Base-by-base conservation (phyloP, 2,113 vertebrate species). In the Bujurquina vittata region DNA sequence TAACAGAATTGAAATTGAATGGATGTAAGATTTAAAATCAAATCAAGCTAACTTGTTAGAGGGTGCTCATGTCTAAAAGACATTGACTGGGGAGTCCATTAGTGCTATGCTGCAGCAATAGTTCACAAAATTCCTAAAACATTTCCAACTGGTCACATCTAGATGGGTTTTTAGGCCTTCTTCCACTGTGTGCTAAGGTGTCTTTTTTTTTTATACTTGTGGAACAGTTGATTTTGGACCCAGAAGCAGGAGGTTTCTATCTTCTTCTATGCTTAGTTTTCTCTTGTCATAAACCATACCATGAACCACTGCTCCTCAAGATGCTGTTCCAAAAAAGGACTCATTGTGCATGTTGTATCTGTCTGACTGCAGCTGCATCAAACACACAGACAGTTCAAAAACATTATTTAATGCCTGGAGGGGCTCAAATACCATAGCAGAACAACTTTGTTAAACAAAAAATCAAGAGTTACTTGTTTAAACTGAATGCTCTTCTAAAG, bases 371-470 rank as follows among this genome's bases (percentile, higher is more conserved):
- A 17, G 62, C 7, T 9, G 1, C 37, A 43, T 65, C 9, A 17
- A 17, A 43, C 62, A 46, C 2, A 46, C 18, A 67, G 8, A 14
- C 35, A 23, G 61, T 23, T 35, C 20, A 40, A 15, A 63, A 3
- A 7, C 0, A 63, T 3, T 43, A 23, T 43, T 37, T 46, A 67
- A 10, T 46, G 4, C 2, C 40, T 10, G 0, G 2, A 26, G n/a
- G 0, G 0, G 22, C 0, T 67, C 15, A 18, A 43, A 0, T 65
- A 37, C n/a, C 37, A 43, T n/a, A 65, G 12, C 62, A 17, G 10
- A 11, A 14, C 12, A 15, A 46, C 12, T 46, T 43, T 4, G 12
- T 43, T 12, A 43, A 43, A 46, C n/a, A n/a, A 12, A 43, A 14
- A 14, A 14, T 31, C 3, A 65, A 4, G n/a, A 65, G 0, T 23